Percentiles rank a stretch among this genome's conserved stretches.
phyloP scores from a whole-genome alignment of 2,888 invertebrate genomes.

The Drosophila falleni region DNA sequence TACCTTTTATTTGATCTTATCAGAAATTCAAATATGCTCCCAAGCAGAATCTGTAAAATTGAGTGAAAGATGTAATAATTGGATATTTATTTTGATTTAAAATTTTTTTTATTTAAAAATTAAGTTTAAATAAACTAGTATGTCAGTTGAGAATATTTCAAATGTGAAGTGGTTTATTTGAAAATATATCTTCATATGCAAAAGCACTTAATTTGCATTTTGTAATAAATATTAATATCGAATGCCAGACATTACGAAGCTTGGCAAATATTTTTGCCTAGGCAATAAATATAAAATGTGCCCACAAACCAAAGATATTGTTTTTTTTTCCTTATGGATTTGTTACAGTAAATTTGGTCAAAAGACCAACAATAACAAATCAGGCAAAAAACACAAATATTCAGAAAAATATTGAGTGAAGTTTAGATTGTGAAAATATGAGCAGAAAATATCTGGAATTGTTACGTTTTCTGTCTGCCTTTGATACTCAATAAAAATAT shows the following conservation, averaged over 20 bases:
- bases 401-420: neutral
- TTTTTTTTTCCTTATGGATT: neutral
- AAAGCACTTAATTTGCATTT: neutral
- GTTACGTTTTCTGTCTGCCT: neutral
- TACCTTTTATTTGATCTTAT: no score
- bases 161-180: neutral
- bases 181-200: neutral
- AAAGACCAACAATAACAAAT: slow-evolving; percentile 9
- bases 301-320: neutral
- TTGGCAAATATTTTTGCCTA: neutral
- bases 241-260: neutral
- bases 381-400: slow-evolving; percentile 1
- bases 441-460: neutral
- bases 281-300: slow-evolving; percentile 1
- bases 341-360: neutral
- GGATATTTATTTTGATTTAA: no score
- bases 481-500: slow-evolving; percentile 18
- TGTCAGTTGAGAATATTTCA: neutral
- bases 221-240: slow-evolving; percentile 16
- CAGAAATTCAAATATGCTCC: no score
- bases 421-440: neutral
- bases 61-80: no score
- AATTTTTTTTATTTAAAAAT: no score
- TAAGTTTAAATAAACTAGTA: neutral
- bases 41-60: no score